Base-by-base conservation (phyloP, 2,888 invertebrate genomes). In the Noctua fimbriata region DNA sequence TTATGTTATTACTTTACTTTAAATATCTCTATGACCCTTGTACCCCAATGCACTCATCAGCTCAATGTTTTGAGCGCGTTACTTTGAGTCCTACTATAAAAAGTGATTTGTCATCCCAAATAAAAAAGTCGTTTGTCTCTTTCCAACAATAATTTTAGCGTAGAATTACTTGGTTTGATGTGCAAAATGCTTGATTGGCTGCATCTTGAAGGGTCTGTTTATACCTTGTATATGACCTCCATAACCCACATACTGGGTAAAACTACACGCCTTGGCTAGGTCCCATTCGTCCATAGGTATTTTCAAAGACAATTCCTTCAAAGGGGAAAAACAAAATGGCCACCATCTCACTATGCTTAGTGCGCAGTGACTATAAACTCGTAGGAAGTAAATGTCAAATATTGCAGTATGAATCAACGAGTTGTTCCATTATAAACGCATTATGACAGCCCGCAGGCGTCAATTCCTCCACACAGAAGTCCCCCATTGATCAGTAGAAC, bases 401-500 rank as follows among this genome's bases (percentile, higher is more conserved):
- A 36, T 65, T 24, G 12, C 36, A 24, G 12, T 36, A 28, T 36
- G 10, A 41, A 66, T 32, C 41, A 66, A 16, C 44, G 9, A 44
- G n/a, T 67, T n/a, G n/a, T 6, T 67, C n/a, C n/a, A 67, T 44
- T 67, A 67, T 24, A 41, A 58, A 32, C n/a, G 9, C n/a, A 16
- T 44, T 60, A 60, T 60, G 21, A 16, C 58, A 58, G 44, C 16
- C 24, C 6, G n/a, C 47, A 28, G 41, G 55, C 55, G 24, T 78
- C 7, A 79, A 32, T 60, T 52, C 67, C 24, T 58, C 16, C 24
- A 36, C 66, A 60, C 0, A 60, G 16, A 24, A 18, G 44, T 32
- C 32, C n/a, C 69, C 41, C 65, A 65, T 69, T 82, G 63, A 69
- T 60, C 47, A 55, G 32, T 44, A 82, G 28, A 44, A 18, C 36